These are phyloP conservation scores for Melanostigma gelatinosum DNA, from an alignment of 2,113 vertebrate genomes.

Conservation along the genomic window DNA sequence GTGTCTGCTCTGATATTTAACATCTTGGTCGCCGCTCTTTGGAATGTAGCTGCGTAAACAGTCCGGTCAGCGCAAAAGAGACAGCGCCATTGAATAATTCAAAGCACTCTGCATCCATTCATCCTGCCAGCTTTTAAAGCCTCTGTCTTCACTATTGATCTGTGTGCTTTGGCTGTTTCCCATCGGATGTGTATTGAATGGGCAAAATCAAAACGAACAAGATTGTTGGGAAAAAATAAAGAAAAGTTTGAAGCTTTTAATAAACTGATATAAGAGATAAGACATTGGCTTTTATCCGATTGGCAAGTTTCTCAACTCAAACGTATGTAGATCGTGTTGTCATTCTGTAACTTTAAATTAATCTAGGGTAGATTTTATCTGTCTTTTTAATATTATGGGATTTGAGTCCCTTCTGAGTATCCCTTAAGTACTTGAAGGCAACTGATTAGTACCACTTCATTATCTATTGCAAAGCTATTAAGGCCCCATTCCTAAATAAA, in stretches of 20 bases:
- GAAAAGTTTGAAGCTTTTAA: slow-evolving; percentile 40
- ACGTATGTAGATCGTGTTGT: slow-evolving; percentile 35
- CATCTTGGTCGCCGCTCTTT: slow-evolving; percentile 32
- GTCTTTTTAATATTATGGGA: slow-evolving; percentile 57
- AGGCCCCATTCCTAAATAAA: slow-evolving; percentile 45
- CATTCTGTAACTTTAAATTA: slow-evolving; percentile 32
- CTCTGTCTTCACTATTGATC: slow-evolving; percentile 78
- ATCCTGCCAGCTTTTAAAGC: slow-evolving; percentile 77
- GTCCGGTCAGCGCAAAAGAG: slow-evolving; percentile 58
- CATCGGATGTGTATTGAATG: slow-evolving; percentile 62
- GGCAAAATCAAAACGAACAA: slow-evolving; percentile 61
- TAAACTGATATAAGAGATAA: background rate
- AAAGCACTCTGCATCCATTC: slow-evolving; percentile 72
- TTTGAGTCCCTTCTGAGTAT: slow-evolving; percentile 54
- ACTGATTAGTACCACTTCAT: slow-evolving; percentile 67
- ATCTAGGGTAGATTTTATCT: slow-evolving; percentile 55
- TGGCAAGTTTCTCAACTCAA: slow-evolving; percentile 18
- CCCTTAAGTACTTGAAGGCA: slow-evolving; percentile 57
- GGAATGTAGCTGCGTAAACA: slow-evolving; percentile 61
- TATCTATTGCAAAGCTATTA: slow-evolving; percentile 70
- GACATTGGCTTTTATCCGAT: background rate
- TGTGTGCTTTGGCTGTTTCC: slow-evolving; percentile 65
- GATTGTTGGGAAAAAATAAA: slow-evolving; percentile 12
- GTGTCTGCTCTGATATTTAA: slow-evolving; percentile 47
- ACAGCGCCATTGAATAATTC: slow-evolving; percentile 75